A percentile compares a stretch with the other conserved stretches of the same genome.
Conservation (phyloP, 1,140 invertebrate genomes). For the Hypsibius dujardini region DNA sequence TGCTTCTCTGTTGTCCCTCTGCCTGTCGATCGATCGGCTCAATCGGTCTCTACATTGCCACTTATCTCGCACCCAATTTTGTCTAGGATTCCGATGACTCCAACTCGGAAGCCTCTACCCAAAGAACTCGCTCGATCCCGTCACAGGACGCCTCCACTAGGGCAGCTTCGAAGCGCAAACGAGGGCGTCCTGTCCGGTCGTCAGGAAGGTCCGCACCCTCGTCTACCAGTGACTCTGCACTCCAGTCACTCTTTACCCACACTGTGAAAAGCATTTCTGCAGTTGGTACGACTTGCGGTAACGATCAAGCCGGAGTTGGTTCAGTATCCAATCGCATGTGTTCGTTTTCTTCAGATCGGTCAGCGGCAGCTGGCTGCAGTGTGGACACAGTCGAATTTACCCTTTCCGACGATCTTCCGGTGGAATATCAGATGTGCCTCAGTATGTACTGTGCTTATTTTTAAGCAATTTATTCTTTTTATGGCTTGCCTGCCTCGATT, state of each 20-base stretch:
- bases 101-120: not conserved
- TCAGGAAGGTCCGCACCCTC: not conserved
- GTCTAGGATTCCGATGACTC: too few relatives aligned
- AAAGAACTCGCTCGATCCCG: not conserved
- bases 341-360: constrained; percentile 7
- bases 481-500: not conserved
- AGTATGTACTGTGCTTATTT: constrained; percentile 2
- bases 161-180: not conserved
- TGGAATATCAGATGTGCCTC: not conserved
- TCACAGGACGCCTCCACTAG: not conserved
- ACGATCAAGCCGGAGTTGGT: not conserved
- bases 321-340: not conserved
- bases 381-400: not conserved
- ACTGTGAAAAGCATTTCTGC: not conserved
- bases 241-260: not conserved
- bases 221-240: not conserved
- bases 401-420: not conserved
- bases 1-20: too few relatives aligned
- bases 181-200: not conserved
- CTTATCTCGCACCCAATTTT: too few relatives aligned
- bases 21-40: too few relatives aligned
- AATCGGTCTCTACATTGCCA: too few relatives aligned
- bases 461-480: not conserved
- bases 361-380: not conserved
- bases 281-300: not conserved